Evolutionary conservation across 1,140 invertebrate species (phyloP).

Genomic region (Nasonia vitripennis): DNA sequence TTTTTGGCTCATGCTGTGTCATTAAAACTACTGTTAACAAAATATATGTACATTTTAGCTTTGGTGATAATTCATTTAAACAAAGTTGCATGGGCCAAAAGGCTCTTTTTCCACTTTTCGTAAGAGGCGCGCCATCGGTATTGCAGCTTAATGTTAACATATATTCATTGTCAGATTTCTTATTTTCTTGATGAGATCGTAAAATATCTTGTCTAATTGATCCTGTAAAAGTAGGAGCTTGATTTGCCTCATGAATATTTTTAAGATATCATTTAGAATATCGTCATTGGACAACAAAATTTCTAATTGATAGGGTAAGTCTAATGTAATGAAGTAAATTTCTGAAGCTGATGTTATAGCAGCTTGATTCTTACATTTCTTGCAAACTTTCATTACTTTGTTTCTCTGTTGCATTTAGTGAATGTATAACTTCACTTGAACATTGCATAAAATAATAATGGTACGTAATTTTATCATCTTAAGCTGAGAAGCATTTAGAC

Average conservation of each 20-base stretch:
- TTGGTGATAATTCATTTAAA: slow-evolving; percentile 49
- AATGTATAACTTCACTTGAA: neutral
- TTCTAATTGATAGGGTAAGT: neutral
- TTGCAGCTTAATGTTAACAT: slow-evolving; percentile 27
- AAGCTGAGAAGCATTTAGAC: neutral
- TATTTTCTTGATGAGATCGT: neutral
- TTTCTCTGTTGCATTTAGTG: neutral
- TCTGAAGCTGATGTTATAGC: no score
- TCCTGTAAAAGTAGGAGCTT: no score
- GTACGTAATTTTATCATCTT: slow-evolving; percentile 1
- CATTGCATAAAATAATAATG: neutral
- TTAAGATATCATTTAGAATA: no score
- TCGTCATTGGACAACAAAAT: neutral
- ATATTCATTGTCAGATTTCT: slow-evolving; percentile 31
- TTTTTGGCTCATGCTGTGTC: no score
- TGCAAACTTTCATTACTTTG: neutral
- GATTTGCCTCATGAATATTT: no score
- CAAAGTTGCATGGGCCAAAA: slow-evolving; percentile 49
- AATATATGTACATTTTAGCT: neutral
- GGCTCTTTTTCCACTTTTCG: no score
- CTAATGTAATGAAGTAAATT: neutral
- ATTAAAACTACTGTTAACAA: no score
- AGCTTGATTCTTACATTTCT: no score
- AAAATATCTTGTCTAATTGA: no score
- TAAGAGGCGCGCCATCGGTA: no score